Conservation (phyloP, 2,888 invertebrate genomes). For the Cylloceria caligata region DNA sequence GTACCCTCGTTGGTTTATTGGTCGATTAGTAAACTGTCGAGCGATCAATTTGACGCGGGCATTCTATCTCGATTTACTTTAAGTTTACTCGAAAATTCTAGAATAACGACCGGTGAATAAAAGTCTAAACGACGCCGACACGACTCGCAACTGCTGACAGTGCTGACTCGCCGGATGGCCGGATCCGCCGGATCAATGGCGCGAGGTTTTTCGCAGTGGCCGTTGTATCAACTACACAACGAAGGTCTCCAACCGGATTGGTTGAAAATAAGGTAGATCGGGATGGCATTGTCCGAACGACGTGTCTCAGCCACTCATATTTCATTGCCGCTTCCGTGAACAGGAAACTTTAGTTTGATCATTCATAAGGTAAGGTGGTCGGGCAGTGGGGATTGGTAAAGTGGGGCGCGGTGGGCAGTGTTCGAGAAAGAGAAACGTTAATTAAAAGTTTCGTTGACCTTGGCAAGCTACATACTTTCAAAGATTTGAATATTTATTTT, state of each 20-base stretch:
- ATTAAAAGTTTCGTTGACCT: too few species aligned
- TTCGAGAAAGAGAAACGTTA: too few species aligned
- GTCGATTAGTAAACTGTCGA: not conserved
- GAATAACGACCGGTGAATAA: slow-evolving; percentile 1
- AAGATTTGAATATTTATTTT: too few species aligned
- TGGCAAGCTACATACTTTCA: too few species aligned
- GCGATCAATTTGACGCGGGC: not conserved
- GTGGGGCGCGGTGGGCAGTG: too few species aligned
- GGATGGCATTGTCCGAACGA: slow-evolving; percentile 1
- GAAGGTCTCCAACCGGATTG: not conserved
- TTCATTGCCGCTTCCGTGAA: not conserved
- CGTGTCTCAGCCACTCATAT: not conserved
- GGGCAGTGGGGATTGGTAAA: too few species aligned
- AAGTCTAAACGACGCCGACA: slow-evolving; percentile 4
- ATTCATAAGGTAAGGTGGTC: not conserved
- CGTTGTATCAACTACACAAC: not conserved
- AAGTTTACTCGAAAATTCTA: not conserved
- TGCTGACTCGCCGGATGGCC: not conserved
- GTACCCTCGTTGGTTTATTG: slow-evolving; percentile 17
- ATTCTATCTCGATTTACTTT: not conserved
- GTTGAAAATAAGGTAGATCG: not conserved
- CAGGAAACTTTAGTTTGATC: not conserved
- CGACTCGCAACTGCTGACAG: too few species aligned
- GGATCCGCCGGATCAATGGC: too few species aligned
- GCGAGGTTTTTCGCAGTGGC: not conserved